These are phyloP conservation scores for Propithecus perrieri DNA, from an alignment of 2,797 vertebrate species.

Conservation along the genomic window DNA sequence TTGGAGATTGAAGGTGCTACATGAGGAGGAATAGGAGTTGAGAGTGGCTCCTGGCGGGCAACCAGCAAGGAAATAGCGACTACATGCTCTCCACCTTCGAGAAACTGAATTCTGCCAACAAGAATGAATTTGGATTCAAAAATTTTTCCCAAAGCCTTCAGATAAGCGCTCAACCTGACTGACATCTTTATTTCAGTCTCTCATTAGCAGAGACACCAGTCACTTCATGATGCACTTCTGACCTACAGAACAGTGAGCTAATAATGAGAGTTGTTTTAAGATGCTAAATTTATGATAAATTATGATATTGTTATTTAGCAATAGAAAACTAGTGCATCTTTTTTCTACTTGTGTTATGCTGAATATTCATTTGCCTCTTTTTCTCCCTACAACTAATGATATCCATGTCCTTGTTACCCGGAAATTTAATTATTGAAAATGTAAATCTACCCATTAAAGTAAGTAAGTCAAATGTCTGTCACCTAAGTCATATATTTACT, in stretches of 20 bases:
- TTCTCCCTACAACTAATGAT: background rate
- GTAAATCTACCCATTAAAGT: background rate
- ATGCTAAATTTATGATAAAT: background rate
- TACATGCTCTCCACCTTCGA: background rate
- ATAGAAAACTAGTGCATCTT: background rate
- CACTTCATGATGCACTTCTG: background rate
- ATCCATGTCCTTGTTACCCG: background rate
- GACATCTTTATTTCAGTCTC: background rate
- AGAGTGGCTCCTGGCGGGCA: background rate
- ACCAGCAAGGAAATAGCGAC: background rate
- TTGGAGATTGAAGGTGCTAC: background rate
- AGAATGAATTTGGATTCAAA: background rate
- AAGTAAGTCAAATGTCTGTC: background rate
- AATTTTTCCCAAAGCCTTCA: background rate
- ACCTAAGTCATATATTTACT: background rate
- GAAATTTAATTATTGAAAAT: background rate
- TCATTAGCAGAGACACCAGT: background rate
- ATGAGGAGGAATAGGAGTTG: background rate
- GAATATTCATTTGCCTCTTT: background rate
- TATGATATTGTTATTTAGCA: background rate
- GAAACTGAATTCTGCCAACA: background rate
- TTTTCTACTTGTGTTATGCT: background rate
- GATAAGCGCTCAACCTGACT: background rate
- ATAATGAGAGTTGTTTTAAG: background rate
- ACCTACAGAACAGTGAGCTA: background rate